These are phyloP conservation scores for Papilio aristodemus DNA, from an alignment of 1,140 invertebrate genomes.

Conservation along the genomic window DNA sequence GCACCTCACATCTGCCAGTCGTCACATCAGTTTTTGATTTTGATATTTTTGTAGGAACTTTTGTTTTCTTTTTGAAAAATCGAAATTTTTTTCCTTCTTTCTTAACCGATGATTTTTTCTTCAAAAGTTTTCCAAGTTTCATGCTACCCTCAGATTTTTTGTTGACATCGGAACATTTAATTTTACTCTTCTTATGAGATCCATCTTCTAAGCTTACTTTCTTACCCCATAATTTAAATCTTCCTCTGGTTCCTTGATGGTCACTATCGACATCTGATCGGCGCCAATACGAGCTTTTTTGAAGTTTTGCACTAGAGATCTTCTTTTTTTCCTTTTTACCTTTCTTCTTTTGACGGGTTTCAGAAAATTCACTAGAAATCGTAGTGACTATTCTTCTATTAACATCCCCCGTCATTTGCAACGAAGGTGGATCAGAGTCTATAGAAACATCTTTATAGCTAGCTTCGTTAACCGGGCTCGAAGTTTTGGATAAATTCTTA, in stretches of 20 bases:
- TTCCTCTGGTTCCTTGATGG: slow-evolving; percentile 56
- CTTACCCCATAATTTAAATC: slow-evolving; percentile 66
- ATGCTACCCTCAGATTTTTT: slow-evolving; percentile 39
- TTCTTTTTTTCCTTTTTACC: slow-evolving; percentile 34
- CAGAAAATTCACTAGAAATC: slow-evolving; percentile 22
- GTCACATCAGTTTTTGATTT: slow-evolving; percentile 57
- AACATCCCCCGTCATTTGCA: slow-evolving; percentile 53
- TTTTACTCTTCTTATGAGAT: slow-evolving; percentile 40
- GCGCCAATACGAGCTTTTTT: slow-evolving; percentile 30
- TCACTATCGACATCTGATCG: slow-evolving; percentile 45
- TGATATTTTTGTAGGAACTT: slow-evolving; percentile 49
- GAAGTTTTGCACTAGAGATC: not conserved
- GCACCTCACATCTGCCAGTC: slow-evolving; percentile 60
- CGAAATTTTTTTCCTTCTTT: slow-evolving; percentile 57
- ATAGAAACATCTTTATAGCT: slow-evolving; percentile 62
- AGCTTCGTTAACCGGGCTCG: slow-evolving; percentile 37
- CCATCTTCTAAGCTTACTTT: slow-evolving; percentile 60
- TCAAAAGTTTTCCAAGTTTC: slow-evolving; percentile 26
- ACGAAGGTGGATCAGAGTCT: slow-evolving; percentile 59
- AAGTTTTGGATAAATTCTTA: slow-evolving; percentile 40
- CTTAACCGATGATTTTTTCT: slow-evolving; percentile 39
- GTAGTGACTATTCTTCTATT: slow-evolving; percentile 51
- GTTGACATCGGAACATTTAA: slow-evolving; percentile 32
- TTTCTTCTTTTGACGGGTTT: slow-evolving; percentile 36
- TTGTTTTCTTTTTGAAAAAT: slow-evolving; percentile 61